Evolutionary conservation across 2,888 invertebrate genomes (phyloP).

Genomic region (Lasioglossum lativentre): DNA sequence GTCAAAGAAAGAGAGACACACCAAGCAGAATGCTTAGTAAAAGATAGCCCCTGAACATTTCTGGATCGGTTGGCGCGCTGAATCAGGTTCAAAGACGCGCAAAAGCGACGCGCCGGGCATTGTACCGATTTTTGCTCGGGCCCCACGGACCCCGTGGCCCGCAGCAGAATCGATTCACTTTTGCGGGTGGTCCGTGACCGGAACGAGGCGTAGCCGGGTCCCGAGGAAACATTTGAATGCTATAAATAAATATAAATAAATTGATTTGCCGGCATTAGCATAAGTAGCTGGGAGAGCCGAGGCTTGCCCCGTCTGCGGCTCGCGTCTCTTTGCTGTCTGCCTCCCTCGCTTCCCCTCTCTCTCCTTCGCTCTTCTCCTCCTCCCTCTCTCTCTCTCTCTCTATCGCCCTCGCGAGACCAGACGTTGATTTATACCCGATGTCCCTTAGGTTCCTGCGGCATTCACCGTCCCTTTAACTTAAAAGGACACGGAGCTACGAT

Average conservation of each 20-base stretch:
- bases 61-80: neutral
- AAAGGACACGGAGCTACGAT: conserved; percentile 69
- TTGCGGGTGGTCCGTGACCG: conserved; percentile 76
- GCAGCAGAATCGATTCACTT: conserved; percentile 68
- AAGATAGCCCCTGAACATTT: neutral
- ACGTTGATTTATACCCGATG: conserved; percentile 78
- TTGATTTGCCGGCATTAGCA: conserved; percentile 80
- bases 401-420: conserved; percentile 47
- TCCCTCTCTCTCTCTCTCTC: conserved; percentile 3
- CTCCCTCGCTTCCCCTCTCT: conserved; percentile 33
- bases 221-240: conserved; percentile 78
- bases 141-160: conserved; percentile 43
- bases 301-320: conserved; percentile 57
- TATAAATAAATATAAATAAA: conserved; percentile 82
- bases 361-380: neutral
- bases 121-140: conserved; percentile 16
- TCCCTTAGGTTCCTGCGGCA: conserved; percentile 67
- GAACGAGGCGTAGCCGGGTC: conserved; percentile 62
- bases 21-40: neutral
- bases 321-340: conserved; percentile 54
- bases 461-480: conserved; percentile 71
- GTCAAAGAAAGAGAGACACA: neutral
- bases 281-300: conserved; percentile 73
- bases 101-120: neutral
- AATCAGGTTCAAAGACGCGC: neutral